Base-by-base conservation (phyloP, 2,797 vertebrate genomes). In the Bryconaethiops microstoma region DNA sequence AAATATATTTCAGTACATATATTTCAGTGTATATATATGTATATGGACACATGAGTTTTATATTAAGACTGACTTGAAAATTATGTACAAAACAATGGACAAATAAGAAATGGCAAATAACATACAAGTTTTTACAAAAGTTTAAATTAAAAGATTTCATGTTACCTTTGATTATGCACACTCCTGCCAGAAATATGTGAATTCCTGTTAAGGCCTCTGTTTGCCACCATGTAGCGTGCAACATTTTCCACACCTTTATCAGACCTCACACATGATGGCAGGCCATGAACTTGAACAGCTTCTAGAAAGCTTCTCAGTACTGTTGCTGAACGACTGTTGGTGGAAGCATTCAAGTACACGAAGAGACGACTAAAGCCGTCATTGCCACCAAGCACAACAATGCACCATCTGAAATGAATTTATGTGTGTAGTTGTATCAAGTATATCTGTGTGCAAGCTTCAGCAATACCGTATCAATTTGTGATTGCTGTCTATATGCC, bases 191-290 rank as follows among this genome's bases (percentile, higher is more conserved):
- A 42, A 40, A 77, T 77, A 29, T 78, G 80, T 19, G 65, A 73
- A 54, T 45, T 57, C n/a, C 78, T n/a, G 29, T 67, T 17, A 4
- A 42, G 16, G 16, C 75, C 80, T 72, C 52, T 57, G n/a, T 57
- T 55, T 4, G 68, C 12, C 45, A 82, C 60, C 75, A 77, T 78
- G 60, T 54, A 67, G 7, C 40, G 17, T 57, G 80, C 80, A 21
- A 82, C 52, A 52, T 82, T 82, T 59, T 78, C 75, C 17, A 39
- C 45, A 1, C 80, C 75, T n/a, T 82, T 71, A 70, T 82, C 75
- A 1, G 80, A 77, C n/a, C 80, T 64, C 19, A 82, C 80, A 39
- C 75, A 7, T 12, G 59, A 77, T 29, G 75, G 75, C 35, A 73
- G 14, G 8, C 76, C 67, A 78, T 73, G 77, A 7, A 7, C 8